Evolutionary conservation across 2,113 vertebrate species (phyloP).

Genomic region (Heterotilapia buettikoferi): DNA sequence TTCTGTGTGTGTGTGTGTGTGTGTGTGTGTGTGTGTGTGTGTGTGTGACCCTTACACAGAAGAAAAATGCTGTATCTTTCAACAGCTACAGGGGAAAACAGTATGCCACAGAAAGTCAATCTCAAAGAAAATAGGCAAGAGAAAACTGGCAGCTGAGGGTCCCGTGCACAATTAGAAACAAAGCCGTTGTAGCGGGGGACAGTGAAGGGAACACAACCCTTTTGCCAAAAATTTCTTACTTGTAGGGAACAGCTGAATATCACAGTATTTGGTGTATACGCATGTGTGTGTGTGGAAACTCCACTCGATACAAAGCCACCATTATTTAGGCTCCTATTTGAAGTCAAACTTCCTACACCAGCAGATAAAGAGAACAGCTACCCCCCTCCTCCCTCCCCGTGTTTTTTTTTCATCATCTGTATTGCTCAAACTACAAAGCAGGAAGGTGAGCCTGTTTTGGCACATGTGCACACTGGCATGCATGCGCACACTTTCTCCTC

Average conservation of each 20-base stretch:
- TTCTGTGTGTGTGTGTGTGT: background rate
- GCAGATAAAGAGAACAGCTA: background rate
- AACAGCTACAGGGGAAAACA: conserved; percentile 4
- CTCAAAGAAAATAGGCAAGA: background rate
- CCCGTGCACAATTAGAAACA: background rate
- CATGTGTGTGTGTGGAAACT: background rate
- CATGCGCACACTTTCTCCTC: background rate
- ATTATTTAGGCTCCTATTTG: background rate
- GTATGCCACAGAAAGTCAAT: conserved; percentile 20
- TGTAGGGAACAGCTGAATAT: background rate
- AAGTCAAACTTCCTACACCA: conserved; percentile 3
- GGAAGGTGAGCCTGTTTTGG: background rate
- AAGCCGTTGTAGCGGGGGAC: background rate
- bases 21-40: background rate
- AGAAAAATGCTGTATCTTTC: conserved; percentile 17
- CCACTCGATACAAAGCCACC: background rate
- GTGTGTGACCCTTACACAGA: conserved; percentile 8
- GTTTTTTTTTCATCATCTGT: background rate
- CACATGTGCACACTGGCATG: background rate
- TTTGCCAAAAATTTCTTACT: background rate
- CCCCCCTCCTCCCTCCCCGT: background rate
- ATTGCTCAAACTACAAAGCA: background rate
- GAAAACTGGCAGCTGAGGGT: background rate
- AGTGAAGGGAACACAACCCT: background rate
- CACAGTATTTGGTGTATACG: background rate